phyloP scores from a whole-genome alignment of 2,888 invertebrate genomes.

The Cordilura impudica region DNA sequence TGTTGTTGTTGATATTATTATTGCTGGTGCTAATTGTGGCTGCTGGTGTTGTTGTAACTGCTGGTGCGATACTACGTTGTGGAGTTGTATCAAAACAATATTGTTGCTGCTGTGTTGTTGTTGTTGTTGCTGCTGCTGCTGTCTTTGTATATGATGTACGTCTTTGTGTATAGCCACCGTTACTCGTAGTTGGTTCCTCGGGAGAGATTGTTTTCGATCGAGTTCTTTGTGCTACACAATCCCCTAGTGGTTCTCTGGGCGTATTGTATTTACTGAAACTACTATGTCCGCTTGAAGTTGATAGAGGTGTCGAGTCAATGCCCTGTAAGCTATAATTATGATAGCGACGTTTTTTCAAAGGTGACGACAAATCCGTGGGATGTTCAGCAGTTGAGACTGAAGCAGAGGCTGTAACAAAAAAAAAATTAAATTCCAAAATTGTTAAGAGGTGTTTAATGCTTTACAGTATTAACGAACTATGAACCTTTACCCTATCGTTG shows the following conservation, averaged over 20 bases:
- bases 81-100: constrained; percentile 48
- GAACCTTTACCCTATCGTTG: no score
- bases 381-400: constrained; percentile 68
- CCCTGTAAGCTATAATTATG: constrained; percentile 57
- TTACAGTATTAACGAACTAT: no score
- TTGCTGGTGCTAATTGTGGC: constrained; percentile 36
- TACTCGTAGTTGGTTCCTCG: constrained; percentile 67
- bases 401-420: constrained; percentile 64
- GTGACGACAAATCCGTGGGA: constrained; percentile 68
- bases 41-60: constrained; percentile 31
- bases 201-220: constrained; percentile 75
- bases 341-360: constrained; percentile 73
- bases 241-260: constrained; percentile 63
- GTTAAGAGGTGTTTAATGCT: not conserved
- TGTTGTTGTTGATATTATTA: constrained; percentile 15
- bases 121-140: constrained; percentile 38
- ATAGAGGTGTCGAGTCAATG: constrained; percentile 40
- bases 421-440: constrained; percentile 1
- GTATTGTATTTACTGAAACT: constrained; percentile 42
- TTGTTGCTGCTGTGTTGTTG: constrained; percentile 50
- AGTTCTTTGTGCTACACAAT: constrained; percentile 76
- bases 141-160: constrained; percentile 48
- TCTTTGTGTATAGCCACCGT: constrained; percentile 39
- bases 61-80: constrained; percentile 25
- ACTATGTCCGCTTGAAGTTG: constrained; percentile 39